phyloP scores from a whole-genome alignment of 2,888 invertebrate genomes.

The Masnerella sp. region DNA sequence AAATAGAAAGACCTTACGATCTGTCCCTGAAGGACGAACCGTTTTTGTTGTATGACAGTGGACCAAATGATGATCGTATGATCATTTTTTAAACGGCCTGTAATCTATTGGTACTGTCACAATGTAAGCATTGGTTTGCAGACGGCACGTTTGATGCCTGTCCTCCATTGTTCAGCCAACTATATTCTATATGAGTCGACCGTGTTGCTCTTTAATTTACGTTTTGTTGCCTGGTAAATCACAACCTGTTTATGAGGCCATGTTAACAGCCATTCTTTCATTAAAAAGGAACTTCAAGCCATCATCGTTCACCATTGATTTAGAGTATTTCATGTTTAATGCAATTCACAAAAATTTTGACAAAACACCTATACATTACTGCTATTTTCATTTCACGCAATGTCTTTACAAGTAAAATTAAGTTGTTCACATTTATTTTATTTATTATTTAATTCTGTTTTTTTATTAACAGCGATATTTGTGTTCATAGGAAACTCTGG shows the following conservation, averaged over 20 bases:
- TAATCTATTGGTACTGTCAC: neutral
- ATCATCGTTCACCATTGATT: conserved; percentile 4
- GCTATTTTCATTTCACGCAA: conserved; percentile 1
- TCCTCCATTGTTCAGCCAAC: no score
- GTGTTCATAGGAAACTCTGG: conserved; percentile 1
- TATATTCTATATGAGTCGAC: no score
- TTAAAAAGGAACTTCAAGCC: neutral
- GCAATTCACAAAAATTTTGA: neutral
- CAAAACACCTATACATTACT: conserved; percentile 1
- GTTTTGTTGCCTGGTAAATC: neutral
- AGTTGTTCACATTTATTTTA: neutral
- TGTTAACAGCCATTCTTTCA: neutral
- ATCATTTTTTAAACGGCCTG: neutral
- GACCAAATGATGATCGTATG: no score
- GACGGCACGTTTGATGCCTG: no score
- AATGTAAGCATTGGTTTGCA: no score
- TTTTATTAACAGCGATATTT: neutral
- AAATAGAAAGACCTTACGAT: no score
- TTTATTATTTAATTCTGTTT: neutral
- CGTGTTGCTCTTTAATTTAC: neutral
- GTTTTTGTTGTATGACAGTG: no score
- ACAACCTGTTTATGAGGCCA: neutral
- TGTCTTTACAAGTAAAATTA: conserved; percentile 3
- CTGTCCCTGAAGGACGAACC: no score
- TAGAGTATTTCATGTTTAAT: conserved; percentile 8